Evolutionary conservation across 1,140 invertebrate genomes (phyloP).

Genomic region (Leptopilina boulardi): DNA sequence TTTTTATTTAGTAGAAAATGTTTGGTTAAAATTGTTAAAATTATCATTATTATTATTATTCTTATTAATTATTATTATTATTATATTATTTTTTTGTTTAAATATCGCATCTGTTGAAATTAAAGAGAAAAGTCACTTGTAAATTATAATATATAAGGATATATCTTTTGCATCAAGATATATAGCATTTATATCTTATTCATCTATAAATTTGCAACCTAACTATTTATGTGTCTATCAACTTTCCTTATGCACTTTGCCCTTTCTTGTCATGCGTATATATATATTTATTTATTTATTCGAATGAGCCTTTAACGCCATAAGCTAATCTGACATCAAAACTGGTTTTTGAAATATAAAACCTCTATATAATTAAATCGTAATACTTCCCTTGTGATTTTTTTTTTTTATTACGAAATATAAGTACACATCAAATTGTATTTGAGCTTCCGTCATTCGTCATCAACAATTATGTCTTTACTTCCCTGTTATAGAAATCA

Average conservation of each 20-base stretch:
- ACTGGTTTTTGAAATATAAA: neutral
- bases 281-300: neutral
- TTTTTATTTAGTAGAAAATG: too few relatives aligned
- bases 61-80: too few relatives aligned
- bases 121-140: neutral
- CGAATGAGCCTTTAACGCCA: neutral
- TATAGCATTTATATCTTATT: slow-evolving; percentile 3
- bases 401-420: neutral
- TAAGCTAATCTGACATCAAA: slow-evolving; percentile 9
- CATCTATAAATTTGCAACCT: slow-evolving; percentile 4
- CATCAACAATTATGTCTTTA: too few relatives aligned
- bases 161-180: neutral
- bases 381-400: neutral
- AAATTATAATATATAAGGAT: slow-evolving; percentile 9
- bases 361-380: slow-evolving; percentile 4
- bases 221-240: slow-evolving; percentile 9
- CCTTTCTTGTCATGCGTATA: slow-evolving; percentile 6
- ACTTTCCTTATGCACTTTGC: slow-evolving; percentile 18
- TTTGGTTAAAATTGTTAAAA: too few relatives aligned
- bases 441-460: neutral
- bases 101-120: neutral
- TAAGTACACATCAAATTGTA: neutral
- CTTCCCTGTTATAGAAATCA: too few relatives aligned
- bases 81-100: neutral
- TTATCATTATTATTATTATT: too few relatives aligned